A percentile compares a stretch with the other conserved stretches of the same genome.
Conservation (phyloP, 2,113 vertebrate species). For the Otus sunia region DNA sequence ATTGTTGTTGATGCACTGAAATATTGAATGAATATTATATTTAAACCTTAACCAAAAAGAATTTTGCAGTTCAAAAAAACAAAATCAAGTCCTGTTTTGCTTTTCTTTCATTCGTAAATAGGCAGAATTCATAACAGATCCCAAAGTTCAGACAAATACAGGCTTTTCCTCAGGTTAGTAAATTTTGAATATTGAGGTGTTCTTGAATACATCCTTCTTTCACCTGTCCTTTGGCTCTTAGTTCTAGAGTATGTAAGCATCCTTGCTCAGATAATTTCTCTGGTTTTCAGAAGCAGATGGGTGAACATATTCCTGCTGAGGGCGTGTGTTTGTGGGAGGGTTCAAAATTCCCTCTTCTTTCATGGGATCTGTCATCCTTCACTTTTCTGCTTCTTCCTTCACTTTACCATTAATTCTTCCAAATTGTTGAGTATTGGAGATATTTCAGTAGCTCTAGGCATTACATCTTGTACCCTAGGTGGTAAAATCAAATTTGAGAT, state of each 20-base stretch:
- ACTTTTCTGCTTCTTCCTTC: not conserved
- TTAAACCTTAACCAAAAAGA: not conserved
- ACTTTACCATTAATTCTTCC: not conserved
- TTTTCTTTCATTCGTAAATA: not conserved
- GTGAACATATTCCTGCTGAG: not conserved
- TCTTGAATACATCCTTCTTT: not conserved
- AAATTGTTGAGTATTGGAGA: not conserved
- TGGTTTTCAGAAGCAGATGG: not conserved
- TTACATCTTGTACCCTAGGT: rapidly evolving
- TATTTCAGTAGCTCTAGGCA: not conserved
- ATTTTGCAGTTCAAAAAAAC: not conserved
- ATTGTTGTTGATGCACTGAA: not conserved
- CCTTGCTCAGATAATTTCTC: not conserved
- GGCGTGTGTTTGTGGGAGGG: not conserved
- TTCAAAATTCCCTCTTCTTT: not conserved
- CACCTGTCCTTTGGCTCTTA: not conserved
- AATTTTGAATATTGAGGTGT: not conserved
- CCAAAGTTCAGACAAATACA: not conserved
- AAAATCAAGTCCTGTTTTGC: not conserved
- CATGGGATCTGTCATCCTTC: not conserved
- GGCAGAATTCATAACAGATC: not conserved
- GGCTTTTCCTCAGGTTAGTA: not conserved
- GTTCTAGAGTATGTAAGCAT: not conserved
- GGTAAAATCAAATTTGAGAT: not conserved
- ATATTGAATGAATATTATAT: not conserved